These are phyloP conservation scores for Sinodicranocentrus sp. DNA, from an alignment of 2,888 invertebrate genomes.

Conservation along the genomic window DNA sequence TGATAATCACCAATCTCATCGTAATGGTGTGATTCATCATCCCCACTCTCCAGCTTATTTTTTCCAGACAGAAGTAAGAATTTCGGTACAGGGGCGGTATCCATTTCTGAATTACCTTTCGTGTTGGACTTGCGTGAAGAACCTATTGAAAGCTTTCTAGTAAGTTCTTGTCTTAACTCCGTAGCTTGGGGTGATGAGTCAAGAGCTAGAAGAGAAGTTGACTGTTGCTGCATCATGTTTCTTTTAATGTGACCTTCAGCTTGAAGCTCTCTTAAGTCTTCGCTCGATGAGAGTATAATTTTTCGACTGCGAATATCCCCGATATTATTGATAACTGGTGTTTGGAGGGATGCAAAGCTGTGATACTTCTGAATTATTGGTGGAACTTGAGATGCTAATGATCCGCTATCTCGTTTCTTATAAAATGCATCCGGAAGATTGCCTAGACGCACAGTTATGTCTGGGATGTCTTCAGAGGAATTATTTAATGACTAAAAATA, in stretches of 20 bases:
- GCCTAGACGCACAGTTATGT: constrained; percentile 64
- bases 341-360: constrained; percentile 72
- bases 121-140: constrained; percentile 19
- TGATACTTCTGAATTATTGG: constrained; percentile 73
- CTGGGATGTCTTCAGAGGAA: constrained; percentile 69
- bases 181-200: constrained; percentile 70
- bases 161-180: constrained; percentile 69
- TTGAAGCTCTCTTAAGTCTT: constrained; percentile 35
- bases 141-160: constrained; percentile 66
- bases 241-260: neutral
- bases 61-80: constrained; percentile 40
- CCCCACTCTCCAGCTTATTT: constrained; percentile 41
- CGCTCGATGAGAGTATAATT: constrained; percentile 30
- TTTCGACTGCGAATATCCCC: neutral
- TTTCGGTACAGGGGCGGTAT: constrained; percentile 11
- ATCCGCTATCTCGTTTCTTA: constrained; percentile 54
- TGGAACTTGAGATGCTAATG: constrained; percentile 40
- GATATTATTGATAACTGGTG: constrained; percentile 50
- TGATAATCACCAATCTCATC: constrained; percentile 71
- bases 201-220: constrained; percentile 67
- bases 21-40: constrained; percentile 66
- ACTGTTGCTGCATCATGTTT: constrained; percentile 64
- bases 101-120: neutral
- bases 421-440: constrained; percentile 72
- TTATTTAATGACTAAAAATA: constrained; percentile 69